phyloP scores from a whole-genome alignment of 2,797 vertebrate genomes.

The Anomalospiza imberbis region DNA sequence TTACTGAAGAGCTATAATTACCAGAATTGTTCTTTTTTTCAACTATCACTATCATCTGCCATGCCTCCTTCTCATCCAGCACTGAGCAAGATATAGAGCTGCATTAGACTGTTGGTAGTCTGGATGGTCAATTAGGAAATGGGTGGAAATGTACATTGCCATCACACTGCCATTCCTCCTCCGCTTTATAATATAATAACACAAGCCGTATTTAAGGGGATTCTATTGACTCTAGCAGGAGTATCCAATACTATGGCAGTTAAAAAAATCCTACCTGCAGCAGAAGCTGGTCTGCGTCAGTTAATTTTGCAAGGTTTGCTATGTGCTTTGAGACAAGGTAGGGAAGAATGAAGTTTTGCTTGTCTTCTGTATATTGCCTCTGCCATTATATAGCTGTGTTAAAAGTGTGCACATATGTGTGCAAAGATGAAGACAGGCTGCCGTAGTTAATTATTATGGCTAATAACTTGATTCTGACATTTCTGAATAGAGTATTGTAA shows the following conservation, averaged over 20 bases:
- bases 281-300: not conserved
- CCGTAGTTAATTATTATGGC: not conserved
- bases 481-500: not conserved
- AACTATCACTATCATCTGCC: not conserved
- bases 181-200: not conserved
- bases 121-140: not conserved
- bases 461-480: not conserved
- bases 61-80: not conserved
- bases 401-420: not conserved
- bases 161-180: not conserved
- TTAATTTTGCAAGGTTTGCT: not conserved
- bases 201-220: not conserved
- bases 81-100: not conserved
- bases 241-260: not conserved
- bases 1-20: not conserved
- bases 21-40: not conserved
- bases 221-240: not conserved
- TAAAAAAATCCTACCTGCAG: not conserved
- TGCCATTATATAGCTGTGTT: not conserved
- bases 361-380: not conserved
- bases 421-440: not conserved
- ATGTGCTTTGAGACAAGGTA: not conserved
- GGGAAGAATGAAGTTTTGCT: not conserved
- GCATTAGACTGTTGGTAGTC: not conserved
- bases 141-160: not conserved